These are phyloP conservation scores for Istiophorus platypterus DNA, from an alignment of 2,113 vertebrate species.

Conservation along the genomic window DNA sequence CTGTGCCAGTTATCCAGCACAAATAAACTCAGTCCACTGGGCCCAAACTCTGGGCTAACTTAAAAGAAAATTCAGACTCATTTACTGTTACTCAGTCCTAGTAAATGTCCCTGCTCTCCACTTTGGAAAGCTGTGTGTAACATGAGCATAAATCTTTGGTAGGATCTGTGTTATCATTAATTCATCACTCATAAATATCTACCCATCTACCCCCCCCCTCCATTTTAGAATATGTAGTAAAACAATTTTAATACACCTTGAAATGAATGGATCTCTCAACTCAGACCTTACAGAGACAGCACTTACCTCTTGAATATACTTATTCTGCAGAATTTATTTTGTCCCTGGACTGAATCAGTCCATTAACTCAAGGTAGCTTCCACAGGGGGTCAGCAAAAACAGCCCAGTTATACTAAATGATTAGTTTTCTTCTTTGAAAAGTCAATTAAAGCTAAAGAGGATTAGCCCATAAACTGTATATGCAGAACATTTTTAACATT, in stretches of 20 bases:
- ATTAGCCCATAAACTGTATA: neutral
- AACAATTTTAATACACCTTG: neutral
- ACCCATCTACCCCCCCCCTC: no score
- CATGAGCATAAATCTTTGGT: neutral
- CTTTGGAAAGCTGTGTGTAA: no score
- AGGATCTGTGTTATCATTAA: neutral
- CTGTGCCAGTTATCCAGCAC: no score
- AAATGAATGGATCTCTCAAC: neutral
- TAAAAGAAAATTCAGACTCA: no score
- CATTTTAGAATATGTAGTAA: neutral
- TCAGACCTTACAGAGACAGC: neutral
- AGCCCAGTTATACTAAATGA: neutral
- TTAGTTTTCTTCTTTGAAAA: slow-evolving; percentile 24
- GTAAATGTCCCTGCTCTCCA: neutral
- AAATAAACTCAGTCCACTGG: no score
- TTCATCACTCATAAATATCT: neutral
- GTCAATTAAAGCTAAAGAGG: slow-evolving; percentile 17
- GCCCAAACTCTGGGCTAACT: no score
- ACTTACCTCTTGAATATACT: slow-evolving; percentile 5
- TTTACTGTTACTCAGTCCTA: neutral
- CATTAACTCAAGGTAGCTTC: slow-evolving; percentile 21
- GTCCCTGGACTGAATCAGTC: neutral
- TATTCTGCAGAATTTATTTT: neutral
- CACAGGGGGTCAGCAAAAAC: slow-evolving; percentile 63
- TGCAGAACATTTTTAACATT: slow-evolving; percentile 1